phyloP scores from a whole-genome alignment of 2,797 vertebrate species.

The Alectoris magna region DNA sequence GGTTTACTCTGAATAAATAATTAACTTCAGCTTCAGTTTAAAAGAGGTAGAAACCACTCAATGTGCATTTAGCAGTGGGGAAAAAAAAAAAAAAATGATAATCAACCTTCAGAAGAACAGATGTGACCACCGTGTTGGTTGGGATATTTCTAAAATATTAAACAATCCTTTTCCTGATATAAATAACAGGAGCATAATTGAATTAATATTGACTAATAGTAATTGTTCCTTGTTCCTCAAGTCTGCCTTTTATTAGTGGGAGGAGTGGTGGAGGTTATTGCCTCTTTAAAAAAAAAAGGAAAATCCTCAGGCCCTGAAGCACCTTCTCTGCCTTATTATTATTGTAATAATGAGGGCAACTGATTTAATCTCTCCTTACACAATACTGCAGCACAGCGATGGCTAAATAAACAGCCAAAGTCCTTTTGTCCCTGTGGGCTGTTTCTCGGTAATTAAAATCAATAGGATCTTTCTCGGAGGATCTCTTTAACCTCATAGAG shows the following conservation, averaged over 20 bases:
- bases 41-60: slow-evolving; percentile 22
- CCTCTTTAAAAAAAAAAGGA: slow-evolving; percentile 64
- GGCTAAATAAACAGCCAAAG: slow-evolving; percentile 93
- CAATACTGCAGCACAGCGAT: slow-evolving; percentile 87
- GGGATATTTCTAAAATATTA: slow-evolving; percentile 59
- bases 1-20: slow-evolving; percentile 54
- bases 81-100: neutral
- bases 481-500: slow-evolving; percentile 85
- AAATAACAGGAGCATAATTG: slow-evolving; percentile 80
- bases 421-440: slow-evolving; percentile 94
- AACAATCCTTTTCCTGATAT: slow-evolving; percentile 64
- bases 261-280: slow-evolving; percentile 75
- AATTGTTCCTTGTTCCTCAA: slow-evolving; percentile 80
- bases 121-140: neutral
- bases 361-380: slow-evolving; percentile 94
- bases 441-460: slow-evolving; percentile 99
- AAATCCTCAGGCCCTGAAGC: slow-evolving; percentile 83
- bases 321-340: slow-evolving; percentile 91
- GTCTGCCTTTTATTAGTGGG: slow-evolving; percentile 69
- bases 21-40: slow-evolving; percentile 31
- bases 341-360: slow-evolving; percentile 92
- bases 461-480: slow-evolving; percentile 94
- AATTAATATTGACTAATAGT: slow-evolving; percentile 84
- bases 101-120: slow-evolving; percentile 28
- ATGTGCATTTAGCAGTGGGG: slow-evolving; percentile 24